Base-by-base conservation (phyloP, 2,888 invertebrate genomes). In the Tetranychus truncatus region DNA sequence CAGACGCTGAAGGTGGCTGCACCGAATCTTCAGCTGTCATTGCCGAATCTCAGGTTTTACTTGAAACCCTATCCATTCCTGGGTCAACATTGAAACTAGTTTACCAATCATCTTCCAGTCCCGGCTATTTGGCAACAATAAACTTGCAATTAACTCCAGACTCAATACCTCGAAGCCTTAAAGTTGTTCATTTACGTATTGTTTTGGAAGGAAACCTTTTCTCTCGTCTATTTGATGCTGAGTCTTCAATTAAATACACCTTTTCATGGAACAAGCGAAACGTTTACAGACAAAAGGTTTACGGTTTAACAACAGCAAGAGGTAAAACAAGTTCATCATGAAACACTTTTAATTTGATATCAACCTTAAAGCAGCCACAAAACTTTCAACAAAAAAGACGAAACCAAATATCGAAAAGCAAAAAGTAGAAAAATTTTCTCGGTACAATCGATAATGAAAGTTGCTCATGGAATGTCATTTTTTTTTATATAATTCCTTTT, bases 221-320 rank as follows among this genome's bases (percentile, higher is more conserved):
- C 81, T 92, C 94, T 81, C 91, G 91, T 81, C 88, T 88, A 0
- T 95, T 97, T 81, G 96, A 96, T 84, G 95, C 97, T 0, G 95
- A 95, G 83, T 93, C 95, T 0, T 89, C 92, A 65, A 92, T 99
- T 78, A 95, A 95, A 81, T 95, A 93, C 83, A 95, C 94, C 0
- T 99, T 95, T 81, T 91, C 95, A 0, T 99, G 99, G 99, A 95
- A 97, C 82, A 87, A 95, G 76, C 85, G 92, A 71, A 97, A 99
- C 81, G 93, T 95, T 1, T 99, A 97, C 83, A 87, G 92, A 66
- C 96, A 97, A 84, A 88, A 94, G 78, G 96, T 97, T 8, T 96
- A 95, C 81, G 97, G 99, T 15, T 91, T 96, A 0, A 94, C 95
- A 0, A 92, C 91, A 0, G 96, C 95, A 0, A 87, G 91, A 91